A percentile compares a stretch with the other conserved stretches of the same genome.
Evolutionary conservation across 2,113 vertebrate genomes (phyloP).

Genomic region (Pomatorhinus ruficollis): DNA sequence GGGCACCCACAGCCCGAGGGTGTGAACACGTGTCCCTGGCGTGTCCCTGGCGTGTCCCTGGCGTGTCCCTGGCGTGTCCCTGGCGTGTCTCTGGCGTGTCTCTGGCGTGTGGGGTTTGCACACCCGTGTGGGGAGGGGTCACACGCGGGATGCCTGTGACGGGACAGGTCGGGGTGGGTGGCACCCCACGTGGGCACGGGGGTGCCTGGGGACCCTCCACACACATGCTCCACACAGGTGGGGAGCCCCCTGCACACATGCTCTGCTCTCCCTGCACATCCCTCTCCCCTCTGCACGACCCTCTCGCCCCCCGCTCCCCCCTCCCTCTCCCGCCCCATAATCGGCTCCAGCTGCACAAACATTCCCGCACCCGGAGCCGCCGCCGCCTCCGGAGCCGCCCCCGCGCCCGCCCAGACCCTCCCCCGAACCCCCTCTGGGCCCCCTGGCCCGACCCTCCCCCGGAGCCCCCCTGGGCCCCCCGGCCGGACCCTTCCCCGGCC

Average conservation of each 20-base stretch:
- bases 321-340: background rate
- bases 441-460: background rate
- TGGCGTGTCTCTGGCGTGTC: too few relatives aligned
- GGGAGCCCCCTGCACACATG: background rate
- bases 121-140: background rate
- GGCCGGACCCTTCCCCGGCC: background rate
- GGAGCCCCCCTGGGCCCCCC: background rate
- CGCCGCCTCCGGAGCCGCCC: background rate
- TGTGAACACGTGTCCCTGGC: background rate
- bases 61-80: background rate
- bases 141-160: background rate
- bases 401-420: background rate
- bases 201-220: background rate
- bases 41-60: too few relatives aligned
- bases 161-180: background rate
- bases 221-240: background rate
- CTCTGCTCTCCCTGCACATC: background rate
- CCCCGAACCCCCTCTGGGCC: background rate
- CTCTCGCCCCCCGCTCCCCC: background rate
- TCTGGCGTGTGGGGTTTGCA: background rate
- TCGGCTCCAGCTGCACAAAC: background rate
- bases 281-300: background rate
- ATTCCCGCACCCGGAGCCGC: background rate
- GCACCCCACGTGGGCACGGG: background rate
- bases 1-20: background rate